Percentiles rank a stretch among this genome's conserved stretches.
Conservation (phyloP, 1,140 invertebrate genomes). For the Triops cancriformis region DNA sequence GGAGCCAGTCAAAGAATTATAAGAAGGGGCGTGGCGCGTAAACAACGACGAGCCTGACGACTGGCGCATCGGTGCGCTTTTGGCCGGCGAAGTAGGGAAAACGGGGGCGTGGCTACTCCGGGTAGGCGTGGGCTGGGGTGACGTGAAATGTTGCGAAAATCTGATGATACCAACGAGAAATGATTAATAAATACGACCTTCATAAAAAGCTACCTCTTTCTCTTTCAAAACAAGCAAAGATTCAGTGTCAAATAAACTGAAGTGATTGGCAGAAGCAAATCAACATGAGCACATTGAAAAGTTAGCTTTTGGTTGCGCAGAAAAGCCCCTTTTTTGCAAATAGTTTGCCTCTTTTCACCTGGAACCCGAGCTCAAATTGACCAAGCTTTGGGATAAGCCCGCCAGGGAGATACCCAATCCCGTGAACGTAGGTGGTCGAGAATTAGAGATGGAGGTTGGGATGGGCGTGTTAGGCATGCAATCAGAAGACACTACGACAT, state of each 20-base stretch:
- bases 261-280: background rate
- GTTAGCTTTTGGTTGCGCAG: background rate
- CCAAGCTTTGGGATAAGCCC: background rate
- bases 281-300: background rate
- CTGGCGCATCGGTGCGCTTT: background rate
- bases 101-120: background rate
- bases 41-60: background rate
- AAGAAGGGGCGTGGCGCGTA: background rate
- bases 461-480: conserved; percentile 4
- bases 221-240: background rate
- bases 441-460: background rate
- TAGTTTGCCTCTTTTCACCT: background rate
- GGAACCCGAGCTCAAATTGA: conserved; percentile 4
- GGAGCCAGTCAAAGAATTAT: background rate
- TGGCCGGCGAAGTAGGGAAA: background rate
- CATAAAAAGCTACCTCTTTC: background rate
- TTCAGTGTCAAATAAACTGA: too few species aligned
- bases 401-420: background rate
- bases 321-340: background rate
- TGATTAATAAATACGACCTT: background rate
- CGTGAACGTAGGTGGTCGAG: background rate
- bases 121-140: background rate
- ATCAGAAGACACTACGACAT: background rate
- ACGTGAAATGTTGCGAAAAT: background rate
- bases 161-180: background rate